Evolutionary conservation across 2,888 invertebrate species (phyloP).

Genomic region (Crossocerus cetratus): DNA sequence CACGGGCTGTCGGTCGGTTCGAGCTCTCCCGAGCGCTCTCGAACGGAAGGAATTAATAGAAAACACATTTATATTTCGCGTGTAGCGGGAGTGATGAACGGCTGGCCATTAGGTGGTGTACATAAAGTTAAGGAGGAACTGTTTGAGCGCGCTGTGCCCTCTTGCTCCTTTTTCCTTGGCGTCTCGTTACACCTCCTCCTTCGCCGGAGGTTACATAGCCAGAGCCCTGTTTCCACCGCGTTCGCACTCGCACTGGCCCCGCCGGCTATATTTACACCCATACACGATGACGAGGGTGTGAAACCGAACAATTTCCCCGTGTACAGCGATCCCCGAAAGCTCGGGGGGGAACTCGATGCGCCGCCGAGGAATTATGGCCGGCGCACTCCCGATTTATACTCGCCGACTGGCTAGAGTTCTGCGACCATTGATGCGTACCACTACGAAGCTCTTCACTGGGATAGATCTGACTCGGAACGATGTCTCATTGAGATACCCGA

Average conservation of each 20-base stretch:
- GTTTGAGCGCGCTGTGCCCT: slow-evolving; percentile 1
- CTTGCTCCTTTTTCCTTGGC: slow-evolving; percentile 5
- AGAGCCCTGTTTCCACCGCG: background rate
- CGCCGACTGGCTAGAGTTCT: no score
- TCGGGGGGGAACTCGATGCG: no score
- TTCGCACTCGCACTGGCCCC: background rate
- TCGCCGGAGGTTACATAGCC: slow-evolving; percentile 4
- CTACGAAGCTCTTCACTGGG: no score
- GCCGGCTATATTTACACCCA: slow-evolving; percentile 9
- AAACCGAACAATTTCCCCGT: no score
- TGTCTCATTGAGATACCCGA: no score
- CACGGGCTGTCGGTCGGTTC: no score
- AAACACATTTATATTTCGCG: slow-evolving; percentile 68
- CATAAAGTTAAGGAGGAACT: slow-evolving; percentile 47
- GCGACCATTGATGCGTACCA: no score
- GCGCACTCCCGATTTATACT: no score
- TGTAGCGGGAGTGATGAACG: slow-evolving; percentile 63
- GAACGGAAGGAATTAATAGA: slow-evolving; percentile 70
- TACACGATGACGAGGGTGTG: no score
- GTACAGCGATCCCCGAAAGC: no score
- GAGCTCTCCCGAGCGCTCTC: background rate
- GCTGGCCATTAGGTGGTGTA: slow-evolving; percentile 42
- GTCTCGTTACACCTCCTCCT: slow-evolving; percentile 17
- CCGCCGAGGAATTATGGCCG: no score
- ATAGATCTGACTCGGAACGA: no score